phyloP scores from a whole-genome alignment of 2,797 vertebrate species.

The Intellagama lesueurii region DNA sequence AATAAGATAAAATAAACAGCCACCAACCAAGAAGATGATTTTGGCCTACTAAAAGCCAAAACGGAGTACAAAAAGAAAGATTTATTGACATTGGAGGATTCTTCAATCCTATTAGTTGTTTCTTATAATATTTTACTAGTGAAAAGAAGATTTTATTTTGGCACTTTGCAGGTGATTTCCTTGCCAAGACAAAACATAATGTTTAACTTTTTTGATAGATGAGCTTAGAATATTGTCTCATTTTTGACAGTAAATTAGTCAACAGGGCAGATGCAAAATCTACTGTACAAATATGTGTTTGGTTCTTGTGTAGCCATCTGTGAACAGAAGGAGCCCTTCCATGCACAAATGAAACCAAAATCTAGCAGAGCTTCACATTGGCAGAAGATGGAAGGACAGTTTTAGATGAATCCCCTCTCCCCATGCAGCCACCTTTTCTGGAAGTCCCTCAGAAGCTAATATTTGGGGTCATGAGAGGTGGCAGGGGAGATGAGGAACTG shows the following conservation, averaged over 20 bases:
- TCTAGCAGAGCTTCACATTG: neutral
- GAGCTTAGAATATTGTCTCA: neutral
- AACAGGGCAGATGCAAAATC: neutral
- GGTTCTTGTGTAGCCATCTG: neutral
- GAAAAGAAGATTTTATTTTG: slow-evolving; percentile 18
- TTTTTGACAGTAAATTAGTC: neutral
- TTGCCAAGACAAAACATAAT: slow-evolving; percentile 22
- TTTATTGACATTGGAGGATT: neutral
- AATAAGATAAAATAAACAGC: slow-evolving; percentile 15
- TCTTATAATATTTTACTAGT: slow-evolving; percentile 2
- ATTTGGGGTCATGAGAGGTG: neutral
- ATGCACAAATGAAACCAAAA: neutral
- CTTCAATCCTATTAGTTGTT: neutral
- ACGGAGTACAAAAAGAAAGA: neutral
- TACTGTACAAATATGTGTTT: neutral
- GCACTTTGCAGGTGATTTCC: neutral
- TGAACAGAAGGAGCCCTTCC: neutral
- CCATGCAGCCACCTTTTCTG: too few species aligned
- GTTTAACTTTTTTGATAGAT: neutral
- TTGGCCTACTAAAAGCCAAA: neutral
- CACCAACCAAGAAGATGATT: neutral
- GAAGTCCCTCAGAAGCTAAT: neutral
- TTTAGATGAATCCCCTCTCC: neutral
- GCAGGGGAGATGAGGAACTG: neutral
- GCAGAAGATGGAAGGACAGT: neutral